Base-by-base conservation (phyloP, 2,888 invertebrate species). In the Pasiphila rectangulata region DNA sequence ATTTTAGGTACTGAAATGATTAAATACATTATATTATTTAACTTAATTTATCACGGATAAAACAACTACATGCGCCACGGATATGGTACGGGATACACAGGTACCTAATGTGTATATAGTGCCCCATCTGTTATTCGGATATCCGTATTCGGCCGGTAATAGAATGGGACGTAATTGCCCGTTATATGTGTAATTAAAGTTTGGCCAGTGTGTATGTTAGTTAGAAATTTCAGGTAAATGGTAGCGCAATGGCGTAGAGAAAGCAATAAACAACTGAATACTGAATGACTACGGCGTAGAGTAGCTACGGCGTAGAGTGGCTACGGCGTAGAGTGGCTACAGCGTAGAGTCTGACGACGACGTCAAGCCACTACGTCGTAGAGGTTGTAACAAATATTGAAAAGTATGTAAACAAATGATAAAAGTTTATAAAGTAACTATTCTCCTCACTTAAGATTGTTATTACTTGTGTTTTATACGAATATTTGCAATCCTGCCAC, bases 61-160 rank as follows among this genome's bases (percentile, higher is more conserved):
- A n/a, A n/a, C n/a, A n/a, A n/a, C n/a, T n/a, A n/a, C n/a, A n/a
- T n/a, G n/a, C n/a, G n/a, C n/a, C n/a, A n/a, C n/a, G n/a, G n/a
- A n/a, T n/a, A n/a, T n/a, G n/a, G n/a, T n/a, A n/a, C n/a, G n/a
- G n/a, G n/a, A n/a, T 7, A 27, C 3, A 7, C 27, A 2, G 27
- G 6, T 40, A 16, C 30, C 21, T 30, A 39, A 39, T 41, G 12
- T 34, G 36, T 19, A 19, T 12, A 32, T 34, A 25, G 16, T 10
- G 23, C 6, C 37, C 24, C 47, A 42, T 42, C 41, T 47, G 47
- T 23, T 17, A 29, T 29, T 29, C 30, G 46, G 37, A 42, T 25
- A 47, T 41, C 40, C 46, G 19, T 40, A 17, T 30, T 41, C 36
- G 37, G 12, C 36, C 41, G 9, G 35, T 43, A 20, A 35, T 9